Conservation (phyloP, 2,888 invertebrate species). For the Thera obeliscata region DNA sequence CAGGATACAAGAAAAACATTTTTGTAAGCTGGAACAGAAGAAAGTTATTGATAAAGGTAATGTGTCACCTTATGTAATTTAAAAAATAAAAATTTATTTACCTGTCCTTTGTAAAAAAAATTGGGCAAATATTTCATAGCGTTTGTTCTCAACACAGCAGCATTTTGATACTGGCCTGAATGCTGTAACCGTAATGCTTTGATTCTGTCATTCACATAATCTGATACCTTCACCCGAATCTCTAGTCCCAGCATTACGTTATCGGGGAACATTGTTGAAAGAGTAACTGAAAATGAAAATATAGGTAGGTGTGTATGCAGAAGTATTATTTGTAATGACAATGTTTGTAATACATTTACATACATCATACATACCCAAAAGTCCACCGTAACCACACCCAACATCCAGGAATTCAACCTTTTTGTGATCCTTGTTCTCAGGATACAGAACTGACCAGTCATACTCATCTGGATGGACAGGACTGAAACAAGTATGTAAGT, state of each 20-base stretch:
- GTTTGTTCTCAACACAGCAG: constrained; percentile 97
- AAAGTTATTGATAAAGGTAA: neutral
- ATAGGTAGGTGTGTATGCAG: neutral
- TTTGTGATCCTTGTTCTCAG: constrained; percentile 68
- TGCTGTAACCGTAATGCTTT: constrained; percentile 91
- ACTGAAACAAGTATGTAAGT: constrained; percentile 79
- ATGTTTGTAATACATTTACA: neutral
- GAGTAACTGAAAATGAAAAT: constrained; percentile 86
- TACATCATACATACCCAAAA: constrained; percentile 88
- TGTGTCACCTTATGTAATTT: no score
- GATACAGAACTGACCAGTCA: constrained; percentile 94
- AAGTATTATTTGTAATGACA: neutral
- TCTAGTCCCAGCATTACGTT: constrained; percentile 97
- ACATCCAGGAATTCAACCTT: constrained; percentile 96
- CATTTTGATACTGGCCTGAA: constrained; percentile 93
- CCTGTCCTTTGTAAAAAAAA: constrained; percentile 97
- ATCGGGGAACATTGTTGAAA: constrained; percentile 96
- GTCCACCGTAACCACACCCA: constrained; percentile 99
- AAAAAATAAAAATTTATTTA: no score
- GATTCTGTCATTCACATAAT: constrained; percentile 98
- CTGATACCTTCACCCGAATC: constrained; percentile 98
- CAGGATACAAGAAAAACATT: constrained; percentile 99
- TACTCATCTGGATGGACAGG: constrained; percentile 92
- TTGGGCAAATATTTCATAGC: constrained; percentile 99
- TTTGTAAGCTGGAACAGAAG: constrained; percentile 90